A percentile compares a stretch with the other conserved stretches of the same genome.
phyloP scores from a whole-genome alignment of 2,888 invertebrate species.

The Drosophila mimica region DNA sequence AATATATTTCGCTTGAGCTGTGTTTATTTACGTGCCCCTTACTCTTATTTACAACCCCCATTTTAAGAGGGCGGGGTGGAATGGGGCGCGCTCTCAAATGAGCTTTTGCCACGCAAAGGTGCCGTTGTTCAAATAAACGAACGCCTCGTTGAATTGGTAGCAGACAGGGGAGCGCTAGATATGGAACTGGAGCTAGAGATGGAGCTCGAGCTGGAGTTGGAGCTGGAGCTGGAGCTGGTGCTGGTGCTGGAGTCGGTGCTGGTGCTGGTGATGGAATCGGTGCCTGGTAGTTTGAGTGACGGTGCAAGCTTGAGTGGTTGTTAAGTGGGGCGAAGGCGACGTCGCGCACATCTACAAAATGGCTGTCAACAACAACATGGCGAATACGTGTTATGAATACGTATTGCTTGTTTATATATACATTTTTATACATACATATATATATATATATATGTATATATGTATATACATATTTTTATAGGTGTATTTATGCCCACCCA shows the following conservation, averaged over 20 bases:
- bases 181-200: slow-evolving; percentile 7
- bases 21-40: slow-evolving; percentile 71
- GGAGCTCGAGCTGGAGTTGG: slow-evolving; percentile 11
- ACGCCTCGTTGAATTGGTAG: slow-evolving; percentile 69
- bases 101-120: slow-evolving; percentile 77
- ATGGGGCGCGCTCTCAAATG: slow-evolving; percentile 51
- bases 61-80: not conserved
- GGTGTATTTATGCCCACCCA: slow-evolving; percentile 27
- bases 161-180: slow-evolving; percentile 35
- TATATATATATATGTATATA: not conserved
- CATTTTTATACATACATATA: not conserved
- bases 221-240: slow-evolving; percentile 4
- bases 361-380: slow-evolving; percentile 80
- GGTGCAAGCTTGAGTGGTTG: slow-evolving; percentile 49
- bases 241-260: not conserved
- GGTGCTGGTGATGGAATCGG: slow-evolving; percentile 8
- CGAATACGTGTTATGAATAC: slow-evolving; percentile 79
- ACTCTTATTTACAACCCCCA: not conserved
- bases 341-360: slow-evolving; percentile 77
- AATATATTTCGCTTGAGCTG: slow-evolving; percentile 78
- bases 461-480: not conserved
- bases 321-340: slow-evolving; percentile 53
- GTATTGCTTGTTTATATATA: slow-evolving; percentile 74
- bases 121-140: slow-evolving; percentile 75
- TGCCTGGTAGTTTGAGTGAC: slow-evolving; percentile 10